Evolutionary conservation across 2,888 invertebrate species (phyloP).

Genomic region (Tinea semifulvella): DNA sequence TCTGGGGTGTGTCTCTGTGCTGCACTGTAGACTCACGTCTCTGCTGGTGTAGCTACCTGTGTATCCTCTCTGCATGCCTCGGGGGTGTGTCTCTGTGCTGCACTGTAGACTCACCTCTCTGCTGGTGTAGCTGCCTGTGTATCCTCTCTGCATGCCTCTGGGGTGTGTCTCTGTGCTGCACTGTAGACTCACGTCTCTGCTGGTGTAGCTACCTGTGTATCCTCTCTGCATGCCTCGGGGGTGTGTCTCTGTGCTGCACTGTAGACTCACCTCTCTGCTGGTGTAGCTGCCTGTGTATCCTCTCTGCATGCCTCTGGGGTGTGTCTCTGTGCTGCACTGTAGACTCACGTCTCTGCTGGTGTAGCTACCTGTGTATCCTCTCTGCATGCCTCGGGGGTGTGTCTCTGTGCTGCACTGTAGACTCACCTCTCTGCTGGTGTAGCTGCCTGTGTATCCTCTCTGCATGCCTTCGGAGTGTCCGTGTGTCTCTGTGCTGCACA

Average conservation of each 20-base stretch:
- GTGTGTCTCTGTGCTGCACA: conserved; percentile 80
- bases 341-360: not conserved
- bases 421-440: conserved; percentile 50
- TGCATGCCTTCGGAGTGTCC: conserved; percentile 75
- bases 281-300: too few species aligned
- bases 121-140: conserved; percentile 65
- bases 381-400: too few species aligned
- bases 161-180: conserved; percentile 80
- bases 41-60: not conserved
- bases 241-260: too few species aligned
- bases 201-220: too few species aligned
- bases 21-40: not conserved
- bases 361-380: too few species aligned
- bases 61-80: too few species aligned
- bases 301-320: too few species aligned
- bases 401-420: not conserved
- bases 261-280: too few species aligned
- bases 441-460: conserved; percentile 73
- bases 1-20: too few species aligned
- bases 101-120: conserved; percentile 38
- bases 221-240: too few species aligned
- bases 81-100: not conserved
- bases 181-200: too few species aligned
- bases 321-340: not conserved
- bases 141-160: conserved; percentile 76